Evolutionary conservation across 2,113 vertebrate species (phyloP), one percentile per base, ranked within the genome.

Genomic region (Coregonus clupeaformis): DNA sequence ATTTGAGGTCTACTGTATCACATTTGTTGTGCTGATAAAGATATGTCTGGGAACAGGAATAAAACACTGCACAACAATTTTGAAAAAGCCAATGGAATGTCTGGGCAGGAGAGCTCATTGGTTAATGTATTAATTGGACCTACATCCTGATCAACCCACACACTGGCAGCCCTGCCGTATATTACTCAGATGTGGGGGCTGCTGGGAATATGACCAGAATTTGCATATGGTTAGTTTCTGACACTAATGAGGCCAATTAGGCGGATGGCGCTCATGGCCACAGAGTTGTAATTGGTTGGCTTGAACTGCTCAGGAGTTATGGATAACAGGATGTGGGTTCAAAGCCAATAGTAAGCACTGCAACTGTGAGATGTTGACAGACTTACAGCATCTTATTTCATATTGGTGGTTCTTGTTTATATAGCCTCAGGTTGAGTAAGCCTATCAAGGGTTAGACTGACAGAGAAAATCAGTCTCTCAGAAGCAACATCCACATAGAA

Each of bases 231-330:
- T 67, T 75, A 77, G 82, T 86, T 89, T 86, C 81, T 86, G 89
- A 91, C 85, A 89, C 86, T 89, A 91, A 90, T 87, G 85, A 91
- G 86, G 79, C 85, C 88, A 86, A 93, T 92, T 88, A 88, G 78
- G 76, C 20, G 74, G 82, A 84, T 29, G 78, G 82, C 71, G 83
- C 84, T 86, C 89, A 88, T 91, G 89, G 90, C 90, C 92, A 93
- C 90, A 91, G 90, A 82, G 84, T 77, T 84, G 76, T 83, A 85
- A 90, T 86, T 90, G 90, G 86, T 84, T 81, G 82, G 42, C 76
- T 79, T 80, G 68, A 66, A 80, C 36, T 29, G 76, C 86, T 30
- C 13, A 71, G 59, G 76, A 84, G 73, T 72, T 73, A 78, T 79
- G 82, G 78, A 71, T 85, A 82, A 65, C 67, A 78, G 60, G 73